A percentile compares a stretch with the other conserved stretches of the same genome.
phyloP scores from a whole-genome alignment of 1,140 invertebrate species.

The Cherax destructor region DNA sequence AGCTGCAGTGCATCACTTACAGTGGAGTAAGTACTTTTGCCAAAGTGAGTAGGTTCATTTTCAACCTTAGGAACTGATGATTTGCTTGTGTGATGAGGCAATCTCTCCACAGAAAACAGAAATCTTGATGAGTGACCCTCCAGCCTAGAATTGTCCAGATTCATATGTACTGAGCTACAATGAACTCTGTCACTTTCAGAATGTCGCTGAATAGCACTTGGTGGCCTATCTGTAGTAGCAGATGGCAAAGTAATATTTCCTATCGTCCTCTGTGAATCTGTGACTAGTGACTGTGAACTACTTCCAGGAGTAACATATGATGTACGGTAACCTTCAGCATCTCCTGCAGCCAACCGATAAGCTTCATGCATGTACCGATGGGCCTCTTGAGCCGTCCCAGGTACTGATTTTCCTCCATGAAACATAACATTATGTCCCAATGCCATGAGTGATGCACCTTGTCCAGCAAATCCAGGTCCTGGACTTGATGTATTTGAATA shows the following conservation, averaged over 20 bases:
- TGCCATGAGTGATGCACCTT: slow-evolving; percentile 58
- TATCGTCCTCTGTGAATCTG: slow-evolving; percentile 32
- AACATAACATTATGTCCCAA: slow-evolving; percentile 66
- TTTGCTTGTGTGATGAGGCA: slow-evolving; percentile 36
- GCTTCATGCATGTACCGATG: slow-evolving; percentile 61
- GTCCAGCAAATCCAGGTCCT: slow-evolving; percentile 42
- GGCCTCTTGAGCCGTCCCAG: slow-evolving; percentile 42
- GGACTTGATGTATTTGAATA: slow-evolving; percentile 49
- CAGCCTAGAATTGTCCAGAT: slow-evolving; percentile 27
- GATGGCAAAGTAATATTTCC: slow-evolving; percentile 28
- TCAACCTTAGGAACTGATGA: slow-evolving; percentile 26
- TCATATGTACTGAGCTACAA: slow-evolving; percentile 31
- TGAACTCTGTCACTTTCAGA: slow-evolving; percentile 22
- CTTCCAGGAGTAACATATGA: slow-evolving; percentile 22
- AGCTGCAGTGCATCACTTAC: slow-evolving; percentile 25
- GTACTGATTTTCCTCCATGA: slow-evolving; percentile 35
- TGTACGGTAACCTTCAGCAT: slow-evolving; percentile 32
- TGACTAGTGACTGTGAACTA: slow-evolving; percentile 18
- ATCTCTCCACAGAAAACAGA: slow-evolving; percentile 21
- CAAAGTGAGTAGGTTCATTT: slow-evolving; percentile 36
- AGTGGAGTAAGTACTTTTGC: slow-evolving; percentile 34
- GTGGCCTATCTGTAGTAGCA: slow-evolving; percentile 16
- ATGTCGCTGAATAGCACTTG: slow-evolving; percentile 16
- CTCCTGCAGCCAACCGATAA: slow-evolving; percentile 48
- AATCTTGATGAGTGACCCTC: slow-evolving; percentile 34